Conservation (phyloP, 2,113 vertebrate genomes). For the Salminus brasiliensis region DNA sequence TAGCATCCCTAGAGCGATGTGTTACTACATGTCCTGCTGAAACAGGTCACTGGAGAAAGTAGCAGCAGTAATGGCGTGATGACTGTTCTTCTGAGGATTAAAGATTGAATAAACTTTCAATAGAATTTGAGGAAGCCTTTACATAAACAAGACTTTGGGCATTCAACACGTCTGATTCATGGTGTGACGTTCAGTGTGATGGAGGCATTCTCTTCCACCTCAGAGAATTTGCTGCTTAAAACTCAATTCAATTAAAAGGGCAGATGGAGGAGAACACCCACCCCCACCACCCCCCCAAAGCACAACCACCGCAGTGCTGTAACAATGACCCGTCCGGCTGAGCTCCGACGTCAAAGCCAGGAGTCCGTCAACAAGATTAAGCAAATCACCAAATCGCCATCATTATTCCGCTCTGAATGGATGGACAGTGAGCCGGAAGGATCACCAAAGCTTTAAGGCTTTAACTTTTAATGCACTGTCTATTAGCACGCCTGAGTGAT, state of each 20-base stretch:
- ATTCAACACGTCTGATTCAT: not conserved
- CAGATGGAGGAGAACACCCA: not conserved
- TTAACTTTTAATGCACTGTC: constrained; percentile 13
- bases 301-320: constrained; percentile 22
- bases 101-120: no score
- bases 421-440: not conserved
- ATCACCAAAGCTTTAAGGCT: not conserved
- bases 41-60: no score
- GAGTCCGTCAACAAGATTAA: constrained; percentile 7
- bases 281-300: no score
- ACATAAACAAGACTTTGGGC: no score
- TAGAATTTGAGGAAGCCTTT: no score
- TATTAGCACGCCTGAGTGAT: constrained; percentile 1
- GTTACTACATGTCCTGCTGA: no score
- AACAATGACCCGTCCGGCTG: constrained; percentile 27
- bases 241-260: constrained; percentile 44
- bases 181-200: no score
- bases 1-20: no score
- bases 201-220: not conserved
- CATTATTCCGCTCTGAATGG: constrained; percentile 8
- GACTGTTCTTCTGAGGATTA: no score
- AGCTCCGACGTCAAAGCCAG: constrained; percentile 38
- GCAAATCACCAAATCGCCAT: constrained; percentile 25
- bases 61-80: no score
- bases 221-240: constrained; percentile 37